Evolutionary conservation across 2,888 invertebrate species (phyloP).

Genomic region (Nymphalis urticae): DNA sequence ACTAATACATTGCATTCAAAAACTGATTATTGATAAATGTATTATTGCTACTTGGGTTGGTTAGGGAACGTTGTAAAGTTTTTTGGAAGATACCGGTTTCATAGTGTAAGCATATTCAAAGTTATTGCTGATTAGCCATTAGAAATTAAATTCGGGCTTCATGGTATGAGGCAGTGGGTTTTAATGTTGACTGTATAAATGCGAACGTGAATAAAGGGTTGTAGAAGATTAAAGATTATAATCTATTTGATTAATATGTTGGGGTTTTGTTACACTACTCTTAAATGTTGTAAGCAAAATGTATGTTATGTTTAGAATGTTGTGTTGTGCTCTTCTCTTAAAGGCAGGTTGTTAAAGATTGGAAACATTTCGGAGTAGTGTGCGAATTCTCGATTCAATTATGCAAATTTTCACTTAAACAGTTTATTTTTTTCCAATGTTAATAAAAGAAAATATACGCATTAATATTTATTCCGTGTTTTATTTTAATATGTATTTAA

Average conservation of each 20-base stretch:
- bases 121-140: conserved; percentile 34
- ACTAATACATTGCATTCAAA: no score
- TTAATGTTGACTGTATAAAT: conserved; percentile 68
- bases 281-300: conserved; percentile 51
- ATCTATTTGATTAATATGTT: conserved; percentile 46
- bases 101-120: conserved; percentile 9
- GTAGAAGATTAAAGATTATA: conserved; percentile 62
- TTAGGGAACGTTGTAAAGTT: conserved; percentile 29
- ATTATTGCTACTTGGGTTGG: conserved; percentile 5
- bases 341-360: conserved; percentile 61
- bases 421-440: conserved; percentile 72
- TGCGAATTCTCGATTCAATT: conserved; percentile 61
- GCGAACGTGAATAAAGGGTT: conserved; percentile 63
- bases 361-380: conserved; percentile 58
- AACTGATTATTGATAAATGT: no score
- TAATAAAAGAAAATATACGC: conserved; percentile 76
- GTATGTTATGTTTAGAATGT: conserved; percentile 52
- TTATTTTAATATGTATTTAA: conserved; percentile 43
- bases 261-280: conserved; percentile 52
- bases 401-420: conserved; percentile 75
- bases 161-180: conserved; percentile 67
- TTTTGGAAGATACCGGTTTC: background rate
- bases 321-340: conserved; percentile 58
- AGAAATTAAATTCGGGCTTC: conserved; percentile 46
- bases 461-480: conserved; percentile 62